A percentile compares a stretch with the other conserved stretches of the same genome.
Conservation (phyloP, 2,797 vertebrate genomes). For the Pygocentrus nattereri region DNA sequence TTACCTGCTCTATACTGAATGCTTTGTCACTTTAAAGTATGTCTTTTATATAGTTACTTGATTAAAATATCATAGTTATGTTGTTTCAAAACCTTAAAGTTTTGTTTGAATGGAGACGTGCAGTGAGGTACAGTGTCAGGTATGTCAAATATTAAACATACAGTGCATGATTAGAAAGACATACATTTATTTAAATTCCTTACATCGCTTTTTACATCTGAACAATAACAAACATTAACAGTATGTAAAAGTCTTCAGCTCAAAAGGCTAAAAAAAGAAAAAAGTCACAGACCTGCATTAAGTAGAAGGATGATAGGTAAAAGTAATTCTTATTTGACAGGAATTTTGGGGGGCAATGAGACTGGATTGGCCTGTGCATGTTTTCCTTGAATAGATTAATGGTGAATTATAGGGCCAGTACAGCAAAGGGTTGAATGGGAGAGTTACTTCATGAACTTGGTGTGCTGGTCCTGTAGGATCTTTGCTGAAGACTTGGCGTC, state of each 20-base stretch:
- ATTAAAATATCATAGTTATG: too few relatives aligned
- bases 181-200: constrained; percentile 8
- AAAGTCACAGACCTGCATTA: background rate
- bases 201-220: constrained; percentile 13
- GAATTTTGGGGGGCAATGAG: background rate
- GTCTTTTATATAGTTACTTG: too few relatives aligned
- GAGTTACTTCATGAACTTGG: constrained; percentile 96
- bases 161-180: constrained; percentile 9
- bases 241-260: constrained; percentile 8
- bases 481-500: constrained; percentile 98
- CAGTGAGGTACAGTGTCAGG: background rate
- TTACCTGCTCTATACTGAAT: background rate
- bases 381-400: background rate
- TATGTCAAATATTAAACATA: background rate
- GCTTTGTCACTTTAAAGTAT: too few relatives aligned
- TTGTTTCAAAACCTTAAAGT: too few relatives aligned
- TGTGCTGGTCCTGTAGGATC: constrained; percentile 96
- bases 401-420: background rate
- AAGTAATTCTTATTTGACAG: background rate
- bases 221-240: constrained; percentile 7
- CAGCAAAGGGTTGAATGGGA: constrained; percentile 39
- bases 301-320: background rate
- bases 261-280: background rate
- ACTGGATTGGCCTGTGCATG: constrained; percentile 4
- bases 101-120: background rate